Percentiles rank a stretch among this genome's conserved stretches.
Conservation (phyloP, 2,888 invertebrate species). For the Drosophila longiperda region DNA sequence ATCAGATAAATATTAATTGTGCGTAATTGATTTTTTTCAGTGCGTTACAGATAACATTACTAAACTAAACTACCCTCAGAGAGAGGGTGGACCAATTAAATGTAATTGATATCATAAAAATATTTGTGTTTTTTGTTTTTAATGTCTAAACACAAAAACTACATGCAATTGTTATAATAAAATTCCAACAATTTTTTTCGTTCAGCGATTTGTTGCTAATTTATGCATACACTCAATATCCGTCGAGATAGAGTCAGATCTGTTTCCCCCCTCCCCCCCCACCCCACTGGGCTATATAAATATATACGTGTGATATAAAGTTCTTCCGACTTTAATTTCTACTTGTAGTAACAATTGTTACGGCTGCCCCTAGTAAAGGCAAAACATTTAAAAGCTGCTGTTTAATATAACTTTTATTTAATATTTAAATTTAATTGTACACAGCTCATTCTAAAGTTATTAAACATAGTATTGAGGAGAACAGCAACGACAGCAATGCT, state of each 20-base stretch:
- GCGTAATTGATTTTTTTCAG: neutral
- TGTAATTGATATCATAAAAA: conserved; percentile 2
- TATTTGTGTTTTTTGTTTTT: neutral
- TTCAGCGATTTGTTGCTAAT: no score
- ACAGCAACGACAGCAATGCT: conserved; percentile 41
- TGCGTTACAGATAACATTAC: neutral
- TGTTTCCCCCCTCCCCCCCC: neutral
- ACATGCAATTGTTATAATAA: neutral
- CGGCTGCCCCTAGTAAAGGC: conserved; percentile 60
- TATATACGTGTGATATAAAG: conserved; percentile 17
- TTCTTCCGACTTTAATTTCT: conserved; percentile 67
- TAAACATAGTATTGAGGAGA: conserved; percentile 54
- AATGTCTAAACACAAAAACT: neutral
- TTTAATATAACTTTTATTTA: conserved; percentile 49
- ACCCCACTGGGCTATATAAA: neutral
- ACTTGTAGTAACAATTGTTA: conserved; percentile 24
- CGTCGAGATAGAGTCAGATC: neutral
- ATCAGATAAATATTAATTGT: neutral
- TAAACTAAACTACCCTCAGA: neutral
- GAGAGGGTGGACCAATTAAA: neutral
- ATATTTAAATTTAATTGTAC: conserved; percentile 74
- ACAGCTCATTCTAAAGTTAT: conserved; percentile 71
- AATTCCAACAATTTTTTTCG: neutral
- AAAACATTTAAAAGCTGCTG: conserved; percentile 39
- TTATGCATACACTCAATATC: conserved; percentile 3